A percentile compares a stretch with the other conserved stretches of the same genome.
phyloP scores from a whole-genome alignment of 2,113 vertebrate species.

The Sinocyclocheilus anshuiensis region DNA sequence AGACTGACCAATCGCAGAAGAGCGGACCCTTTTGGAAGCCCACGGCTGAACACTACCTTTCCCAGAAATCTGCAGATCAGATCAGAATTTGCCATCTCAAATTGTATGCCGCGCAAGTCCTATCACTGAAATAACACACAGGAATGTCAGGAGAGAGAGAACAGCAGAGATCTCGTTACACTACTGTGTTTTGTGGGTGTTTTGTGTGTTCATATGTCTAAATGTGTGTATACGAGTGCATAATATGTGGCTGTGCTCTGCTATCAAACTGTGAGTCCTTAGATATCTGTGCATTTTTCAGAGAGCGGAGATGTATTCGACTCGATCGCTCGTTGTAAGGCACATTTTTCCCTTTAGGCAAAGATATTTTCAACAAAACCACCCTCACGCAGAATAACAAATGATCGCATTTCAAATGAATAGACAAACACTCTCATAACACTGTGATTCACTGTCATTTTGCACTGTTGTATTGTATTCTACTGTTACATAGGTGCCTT shows the following conservation, averaged over 20 bases:
- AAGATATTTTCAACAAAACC: conserved; percentile 4
- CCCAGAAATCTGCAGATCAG: conserved; percentile 63
- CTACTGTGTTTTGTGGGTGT: conserved; percentile 67
- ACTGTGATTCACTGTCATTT: conserved; percentile 36
- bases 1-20: conserved; percentile 27
- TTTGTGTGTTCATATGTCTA: conserved; percentile 61
- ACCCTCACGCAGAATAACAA: neutral
- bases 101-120: conserved; percentile 73
- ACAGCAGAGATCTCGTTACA: conserved; percentile 59
- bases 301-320: conserved; percentile 51
- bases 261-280: conserved; percentile 74
- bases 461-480: conserved; percentile 27
- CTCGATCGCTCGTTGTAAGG: conserved; percentile 17
- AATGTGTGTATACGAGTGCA: conserved; percentile 50
- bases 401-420: neutral
- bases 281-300: conserved; percentile 50
- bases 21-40: conserved; percentile 15
- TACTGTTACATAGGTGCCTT: conserved; percentile 11
- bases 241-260: conserved; percentile 37
- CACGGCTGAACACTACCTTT: conserved; percentile 60
- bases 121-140: conserved; percentile 78
- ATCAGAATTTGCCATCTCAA: conserved; percentile 37
- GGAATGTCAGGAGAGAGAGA: conserved; percentile 70
- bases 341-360: conserved; percentile 29
- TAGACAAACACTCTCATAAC: conserved; percentile 3